Evolutionary conservation across 2,113 vertebrate genomes (phyloP), one percentile per base, ranked within the genome.

Genomic region (Oenanthe oenanthe): DNA sequence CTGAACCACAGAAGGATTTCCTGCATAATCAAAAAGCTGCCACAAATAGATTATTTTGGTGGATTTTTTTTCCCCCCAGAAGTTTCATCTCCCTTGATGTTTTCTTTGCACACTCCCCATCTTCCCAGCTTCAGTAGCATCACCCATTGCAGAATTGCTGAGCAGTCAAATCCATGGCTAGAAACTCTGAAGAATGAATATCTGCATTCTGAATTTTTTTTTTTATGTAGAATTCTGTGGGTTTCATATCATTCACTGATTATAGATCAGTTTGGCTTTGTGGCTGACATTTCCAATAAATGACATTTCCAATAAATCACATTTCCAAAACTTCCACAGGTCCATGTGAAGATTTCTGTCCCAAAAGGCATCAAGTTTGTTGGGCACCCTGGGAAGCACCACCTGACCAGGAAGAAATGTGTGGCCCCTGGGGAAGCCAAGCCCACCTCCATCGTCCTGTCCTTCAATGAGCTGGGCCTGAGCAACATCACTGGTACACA

Each of bases 331-430:
- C 76, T 66, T 84, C n/a, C 45, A 7, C 97, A 99, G 99, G 99
- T 99, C 72, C 98, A 99, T 1, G 96, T 99, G 88, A 99, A 99
- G 97, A 98, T 99, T 81, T 98, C 98, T 2, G 98, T 99, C 89
- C 98, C 98, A 56, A 99, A 98, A 96, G 98, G 99, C 58, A 98
- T 99, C 36, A 98, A 98, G 93, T 99, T 99, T 96, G 98, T 99
- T 17, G 98, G 99, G 47, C 99, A 99, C 82, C 98, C 98, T 31
- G 98, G 99, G 88, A 99, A 98, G 66, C 98, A 98, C 53, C 98
- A 99, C 67, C 97, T 99, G 86, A 99, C 98, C 76, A 98, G 98
- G 74, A 99, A 99, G 97, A 98, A 98, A 48, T 99, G 99, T 26
- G 97, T 99, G 62, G 97, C 98, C 68, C 97, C 99, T 0, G 98